Evolutionary conservation across 23 tunicate species (phyloP), one percentile per base, ranked within the genome.

Genomic region (Clavelina lepadiformis): DNA sequence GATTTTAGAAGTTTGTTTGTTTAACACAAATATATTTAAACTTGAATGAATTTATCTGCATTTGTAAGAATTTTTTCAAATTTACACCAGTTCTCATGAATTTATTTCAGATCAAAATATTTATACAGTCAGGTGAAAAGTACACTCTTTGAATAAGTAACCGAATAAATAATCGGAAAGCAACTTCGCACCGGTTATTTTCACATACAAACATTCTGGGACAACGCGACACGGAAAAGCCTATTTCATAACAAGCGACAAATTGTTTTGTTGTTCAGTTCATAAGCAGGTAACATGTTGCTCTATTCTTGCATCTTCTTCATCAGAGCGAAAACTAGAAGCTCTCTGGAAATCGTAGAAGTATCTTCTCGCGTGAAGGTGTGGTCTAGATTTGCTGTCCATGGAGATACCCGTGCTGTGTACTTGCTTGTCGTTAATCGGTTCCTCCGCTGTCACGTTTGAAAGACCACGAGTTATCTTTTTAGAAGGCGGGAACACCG

Each of bases 401-500:
- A 15, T 15, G 49, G 13, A 41, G 49, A 41, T 41, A 8, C 15
- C 49, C 11, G 11, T 15, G 49, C 49, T 41, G 13, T 41, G 13
- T 41, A n/a, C n/a, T n/a, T n/a, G n/a, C n/a, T n/a, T n/a, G n/a
- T 11, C 11, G 49, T 15, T 15, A 15, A 11, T 15, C 15, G 49
- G 15, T 15, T 41, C 15, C 15, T 11, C 49, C 15, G 49, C 13
- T 41, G 49, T 15, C 11, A 8, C 15, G 11, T 15, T 15, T 41
- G 49, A 15, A 41, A 41, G 15, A 13, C 24, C 22, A 18, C 24
- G 59, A 11, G 24, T 20, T 53, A 25, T 25, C 22, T 53, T 53
- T 20, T 53, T 53, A 6, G 23, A 18, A 22, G 64, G 64, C 31
- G 64, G 64, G 7, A 58, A 23, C n/a, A 58, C 64, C 5, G 64